These are phyloP conservation scores for Rhamnusium bicolor DNA, from an alignment of 2,888 invertebrate species.

Conservation along the genomic window DNA sequence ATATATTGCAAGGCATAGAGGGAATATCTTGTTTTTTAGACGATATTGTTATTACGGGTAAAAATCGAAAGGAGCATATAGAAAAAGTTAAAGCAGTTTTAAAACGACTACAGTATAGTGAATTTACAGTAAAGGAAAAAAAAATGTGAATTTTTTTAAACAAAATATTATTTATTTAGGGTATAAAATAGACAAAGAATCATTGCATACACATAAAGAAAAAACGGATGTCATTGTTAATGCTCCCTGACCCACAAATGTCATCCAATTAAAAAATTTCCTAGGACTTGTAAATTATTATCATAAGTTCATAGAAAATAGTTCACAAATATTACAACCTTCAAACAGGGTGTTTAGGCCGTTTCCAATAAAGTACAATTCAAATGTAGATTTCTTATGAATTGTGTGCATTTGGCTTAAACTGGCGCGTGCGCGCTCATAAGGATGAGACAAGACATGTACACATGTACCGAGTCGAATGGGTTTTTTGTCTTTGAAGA, in stretches of 20 bases:
- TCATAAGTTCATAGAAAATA: conserved; percentile 26
- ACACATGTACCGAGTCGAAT: no score
- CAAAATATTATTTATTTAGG: conserved; percentile 24
- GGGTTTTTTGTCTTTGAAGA: no score
- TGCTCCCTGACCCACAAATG: neutral
- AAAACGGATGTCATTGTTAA: conserved; percentile 8
- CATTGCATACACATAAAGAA: conserved; percentile 27
- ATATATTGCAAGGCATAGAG: no score
- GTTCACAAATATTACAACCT: conserved; percentile 2
- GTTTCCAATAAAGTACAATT: no score
- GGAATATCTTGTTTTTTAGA: no score
- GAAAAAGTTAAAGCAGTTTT: neutral
- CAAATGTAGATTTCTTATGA: no score
- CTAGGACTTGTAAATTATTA: conserved; percentile 33
- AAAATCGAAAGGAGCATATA: no score
- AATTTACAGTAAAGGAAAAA: neutral
- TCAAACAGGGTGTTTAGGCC: no score
- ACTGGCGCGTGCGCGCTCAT: no score
- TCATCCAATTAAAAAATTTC: conserved; percentile 34
- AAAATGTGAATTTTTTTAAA: conserved; percentile 28
- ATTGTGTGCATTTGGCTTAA: no score
- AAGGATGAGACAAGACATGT: no score
- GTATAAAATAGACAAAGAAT: conserved; percentile 29
- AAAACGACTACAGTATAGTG: neutral
- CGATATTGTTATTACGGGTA: no score